A percentile compares a stretch with the other conserved stretches of the same genome.
These are phyloP conservation scores for Rhinophrynus dorsalis DNA, from an alignment of 2,797 vertebrate species.

Conservation along the genomic window DNA sequence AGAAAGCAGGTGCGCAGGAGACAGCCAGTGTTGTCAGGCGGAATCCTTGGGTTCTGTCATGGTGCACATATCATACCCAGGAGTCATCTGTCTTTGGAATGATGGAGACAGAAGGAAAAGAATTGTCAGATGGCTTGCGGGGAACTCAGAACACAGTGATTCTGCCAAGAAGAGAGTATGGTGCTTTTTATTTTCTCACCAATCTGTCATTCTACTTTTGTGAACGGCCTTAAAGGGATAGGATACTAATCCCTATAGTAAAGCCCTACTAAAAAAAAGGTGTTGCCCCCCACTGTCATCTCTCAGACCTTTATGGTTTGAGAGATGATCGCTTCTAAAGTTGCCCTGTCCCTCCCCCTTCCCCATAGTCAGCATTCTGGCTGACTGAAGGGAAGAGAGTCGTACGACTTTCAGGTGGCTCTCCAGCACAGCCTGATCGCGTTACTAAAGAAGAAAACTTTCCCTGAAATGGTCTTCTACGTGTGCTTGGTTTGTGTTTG, in stretches of 20 bases:
- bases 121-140: constrained; percentile 47
- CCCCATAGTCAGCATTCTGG: too few species aligned
- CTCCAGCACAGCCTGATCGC: too few species aligned
- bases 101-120: constrained; percentile 28
- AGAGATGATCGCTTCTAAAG: too few species aligned
- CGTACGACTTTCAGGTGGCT: too few species aligned
- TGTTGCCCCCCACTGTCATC: too few species aligned
- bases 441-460: too few species aligned
- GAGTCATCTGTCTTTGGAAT: constrained; percentile 36
- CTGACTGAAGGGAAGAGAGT: too few species aligned
- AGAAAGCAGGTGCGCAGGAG: background rate
- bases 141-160: constrained; percentile 35
- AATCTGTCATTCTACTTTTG: constrained; percentile 41
- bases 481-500: too few species aligned
- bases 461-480: too few species aligned
- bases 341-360: too few species aligned
- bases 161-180: constrained; percentile 25
- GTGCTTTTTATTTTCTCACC: constrained; percentile 21
- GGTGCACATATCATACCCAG: constrained; percentile 6
- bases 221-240: background rate
- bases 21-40: background rate
- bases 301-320: too few species aligned
- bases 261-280: too few species aligned
- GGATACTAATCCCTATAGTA: background rate
- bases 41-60: background rate